Evolutionary conservation across 1,140 invertebrate species (phyloP), one percentile per base, ranked within the genome.

Genomic region (Papilio machaon): DNA sequence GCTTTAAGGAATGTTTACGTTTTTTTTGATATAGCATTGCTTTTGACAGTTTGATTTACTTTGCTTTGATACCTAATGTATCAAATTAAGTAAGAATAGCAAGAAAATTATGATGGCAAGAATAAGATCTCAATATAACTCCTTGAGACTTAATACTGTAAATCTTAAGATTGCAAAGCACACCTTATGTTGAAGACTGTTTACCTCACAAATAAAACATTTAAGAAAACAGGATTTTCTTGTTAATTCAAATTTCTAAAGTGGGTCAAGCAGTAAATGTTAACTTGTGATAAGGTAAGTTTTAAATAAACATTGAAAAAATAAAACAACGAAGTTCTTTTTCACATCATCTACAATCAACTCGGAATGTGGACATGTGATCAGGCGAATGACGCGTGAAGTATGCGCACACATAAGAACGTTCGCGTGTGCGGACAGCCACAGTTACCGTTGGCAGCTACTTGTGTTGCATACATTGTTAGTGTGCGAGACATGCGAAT

Each of bases 311-410:
- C 80, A 58, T 58, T 58, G 60, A 30, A 38, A 67, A 70, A 64
- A 64, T 35, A 70, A 13, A 70, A 70, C 30, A 70, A 70, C 64
- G 49, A 64, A 67, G 77, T 84, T 83, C 81, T 87, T 87, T 85
- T 83, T 82, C 82, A 77, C 82, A 80, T 82, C 81, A 83, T 80
- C 83, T 84, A 80, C 81, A 87, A 88, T 85, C 84, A 89, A 87
- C 84, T 84, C 82, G 88, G 91, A 92, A 91, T 92, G 91, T 91
- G 85, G 87, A 88, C 88, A 88, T 87, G 87, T 87, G 89, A 91
- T 93, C 91, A 91, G 83, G 84, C 87, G 87, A 80, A 73, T 84
- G 83, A 83, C 88, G 86, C 91, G 90, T 91, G 91, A 88, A 88
- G 64, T 83, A 82, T 80, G 84, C 87, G 79, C 88, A 87, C 87